Evolutionary conservation across 2,797 vertebrate genomes (phyloP), one percentile per base, ranked within the genome.

Genomic region (Enteromius paludinosus): DNA sequence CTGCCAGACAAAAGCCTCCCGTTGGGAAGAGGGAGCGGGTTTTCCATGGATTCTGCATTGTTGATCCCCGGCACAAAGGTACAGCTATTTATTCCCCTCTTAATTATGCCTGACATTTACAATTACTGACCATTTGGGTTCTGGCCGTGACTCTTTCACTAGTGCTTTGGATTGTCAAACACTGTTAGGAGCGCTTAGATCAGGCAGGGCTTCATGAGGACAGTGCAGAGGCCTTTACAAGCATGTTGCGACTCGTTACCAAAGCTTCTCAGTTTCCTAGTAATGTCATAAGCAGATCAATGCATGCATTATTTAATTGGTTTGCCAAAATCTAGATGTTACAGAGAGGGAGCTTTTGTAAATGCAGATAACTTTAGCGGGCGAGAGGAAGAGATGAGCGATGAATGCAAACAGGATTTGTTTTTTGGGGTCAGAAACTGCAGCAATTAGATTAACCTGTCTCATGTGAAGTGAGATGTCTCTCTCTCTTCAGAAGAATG

Each of bases 41-140:
- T 83, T 80, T 82, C 65, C 80, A 73, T 71, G 78, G 75, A 79
- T 82, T 78, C 83, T 80, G 62, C 85, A 85, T 88, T 78, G 82
- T 84, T 89, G 87, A 84, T 75, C 84, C 88, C 87, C 86, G 85
- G 86, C 87, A 86, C 84, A 84, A 91, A 92, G 89, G 88, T 90
- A 83, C 90, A 91, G 86, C 90, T 92, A 93, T 93, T 94, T 93
- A 92, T 94, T 93, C 91, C 88, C 90, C 88, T 88, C 90, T 92
- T 95, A 95, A 95, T 94, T 92, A 90, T 84, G 89, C 91, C 92
- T 95, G 94, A 95, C 94, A 92, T 95, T 93, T 94, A 94, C 93
- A 95, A 94, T 95, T 94, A 94, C 93, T 61, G 85, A 89, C 90
- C 90, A 91, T 93, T 94, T 94, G 90, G 90, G 92, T 93, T 94